Percentiles rank a stretch among this genome's conserved stretches.
phyloP scores from a whole-genome alignment of 2,797 vertebrate genomes.

The Petrocephalus sullivani region DNA sequence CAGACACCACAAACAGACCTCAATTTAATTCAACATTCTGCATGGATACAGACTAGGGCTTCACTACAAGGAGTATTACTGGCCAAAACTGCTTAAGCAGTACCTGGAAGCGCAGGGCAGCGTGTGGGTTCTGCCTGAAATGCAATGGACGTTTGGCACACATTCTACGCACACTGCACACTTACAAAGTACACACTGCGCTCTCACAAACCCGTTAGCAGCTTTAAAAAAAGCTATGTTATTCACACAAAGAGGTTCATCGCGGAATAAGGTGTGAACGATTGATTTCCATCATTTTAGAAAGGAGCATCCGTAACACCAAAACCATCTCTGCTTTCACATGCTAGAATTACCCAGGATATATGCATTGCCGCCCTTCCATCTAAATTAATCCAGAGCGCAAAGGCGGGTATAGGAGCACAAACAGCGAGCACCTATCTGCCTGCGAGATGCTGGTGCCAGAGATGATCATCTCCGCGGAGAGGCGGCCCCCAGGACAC shows the following conservation, averaged over 20 bases:
- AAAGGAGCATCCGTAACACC: not conserved
- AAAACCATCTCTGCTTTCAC: not conserved
- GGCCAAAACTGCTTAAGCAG: not conserved
- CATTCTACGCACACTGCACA: not conserved
- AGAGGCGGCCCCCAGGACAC: constrained; percentile 33
- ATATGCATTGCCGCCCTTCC: not conserved
- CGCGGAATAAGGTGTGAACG: not conserved
- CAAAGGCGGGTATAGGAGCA: not conserved
- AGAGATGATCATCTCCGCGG: constrained; percentile 45
- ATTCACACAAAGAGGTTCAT: not conserved
- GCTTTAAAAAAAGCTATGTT: not conserved
- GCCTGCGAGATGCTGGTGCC: not conserved
- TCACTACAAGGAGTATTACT: not conserved
- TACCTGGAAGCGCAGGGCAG: not conserved
- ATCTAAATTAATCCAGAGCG: not conserved
- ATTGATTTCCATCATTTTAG: not conserved
- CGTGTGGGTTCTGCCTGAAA: not conserved
- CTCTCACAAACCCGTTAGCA: not conserved
- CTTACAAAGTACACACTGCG: too few species aligned
- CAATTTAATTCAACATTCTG: not conserved
- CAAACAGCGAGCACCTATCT: not conserved
- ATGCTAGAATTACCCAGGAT: not conserved
- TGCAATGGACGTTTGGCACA: not conserved
- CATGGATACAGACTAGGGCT: not conserved
- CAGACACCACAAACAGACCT: not conserved